Evolutionary conservation across 2,113 vertebrate genomes (phyloP).

Genomic region (Solea solea): DNA sequence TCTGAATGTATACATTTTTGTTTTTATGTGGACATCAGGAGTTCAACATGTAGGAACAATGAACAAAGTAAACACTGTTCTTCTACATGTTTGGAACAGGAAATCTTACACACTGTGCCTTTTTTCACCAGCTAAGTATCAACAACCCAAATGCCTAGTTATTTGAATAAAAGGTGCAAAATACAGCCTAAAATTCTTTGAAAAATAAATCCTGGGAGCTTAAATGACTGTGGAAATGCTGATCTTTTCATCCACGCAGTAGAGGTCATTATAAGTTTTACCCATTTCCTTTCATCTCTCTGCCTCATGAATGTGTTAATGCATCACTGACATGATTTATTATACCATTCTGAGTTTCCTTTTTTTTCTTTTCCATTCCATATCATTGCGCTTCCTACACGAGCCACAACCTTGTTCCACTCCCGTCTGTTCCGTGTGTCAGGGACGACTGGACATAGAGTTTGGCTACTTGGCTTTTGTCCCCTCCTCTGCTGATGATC

Average conservation of each 20-base stretch:
- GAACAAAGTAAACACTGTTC: too few species aligned
- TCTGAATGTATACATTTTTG: too few species aligned
- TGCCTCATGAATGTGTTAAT: constrained; percentile 58
- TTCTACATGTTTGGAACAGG: too few species aligned
- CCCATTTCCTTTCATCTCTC: constrained; percentile 34
- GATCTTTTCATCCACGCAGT: constrained; percentile 1
- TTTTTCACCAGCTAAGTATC: too few species aligned
- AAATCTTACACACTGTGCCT: too few species aligned
- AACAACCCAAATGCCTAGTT: too few species aligned
- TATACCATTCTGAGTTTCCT: constrained; percentile 2
- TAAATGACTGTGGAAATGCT: neutral
- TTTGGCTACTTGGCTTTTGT: constrained; percentile 23
- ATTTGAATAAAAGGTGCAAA: too few species aligned
- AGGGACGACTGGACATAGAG: constrained; percentile 38
- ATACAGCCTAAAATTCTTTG: neutral
- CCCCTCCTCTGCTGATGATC: constrained; percentile 31
- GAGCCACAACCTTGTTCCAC: constrained; percentile 29
- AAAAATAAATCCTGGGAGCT: constrained; percentile 3
- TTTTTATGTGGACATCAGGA: too few species aligned
- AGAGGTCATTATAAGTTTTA: constrained; percentile 16
- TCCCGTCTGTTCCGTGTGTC: constrained; percentile 42
- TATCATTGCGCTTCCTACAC: constrained; percentile 36
- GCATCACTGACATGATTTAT: constrained; percentile 57
- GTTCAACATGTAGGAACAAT: too few species aligned
- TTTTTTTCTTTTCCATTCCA: neutral